Percentiles rank a stretch among this genome's conserved stretches.
Conservation (phyloP, 2,888 invertebrate genomes). For the Morinoia aosen region DNA sequence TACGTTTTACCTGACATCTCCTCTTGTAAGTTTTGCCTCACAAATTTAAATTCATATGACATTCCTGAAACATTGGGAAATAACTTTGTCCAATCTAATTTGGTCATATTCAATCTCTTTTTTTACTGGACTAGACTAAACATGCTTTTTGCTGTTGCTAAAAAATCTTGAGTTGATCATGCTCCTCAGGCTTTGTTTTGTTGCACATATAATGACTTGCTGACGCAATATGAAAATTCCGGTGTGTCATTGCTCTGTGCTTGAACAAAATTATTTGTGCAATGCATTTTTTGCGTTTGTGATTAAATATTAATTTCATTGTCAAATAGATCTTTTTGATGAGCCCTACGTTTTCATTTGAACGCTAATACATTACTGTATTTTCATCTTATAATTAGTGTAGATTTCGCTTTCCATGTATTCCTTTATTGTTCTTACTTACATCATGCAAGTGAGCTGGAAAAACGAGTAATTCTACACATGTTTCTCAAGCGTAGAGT, state of each 20-base stretch:
- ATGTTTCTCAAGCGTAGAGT: no score
- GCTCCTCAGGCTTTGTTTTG: background rate
- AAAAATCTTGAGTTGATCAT: background rate
- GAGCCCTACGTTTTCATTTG: background rate
- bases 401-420: background rate
- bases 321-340: background rate
- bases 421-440: background rate
- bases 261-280: background rate
- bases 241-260: background rate
- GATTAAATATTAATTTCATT: background rate
- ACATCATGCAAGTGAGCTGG: no score
- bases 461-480: no score
- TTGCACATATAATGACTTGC: background rate
- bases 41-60: no score
- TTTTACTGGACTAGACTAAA: no score
- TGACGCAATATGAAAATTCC: background rate
- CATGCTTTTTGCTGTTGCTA: no score
- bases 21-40: no score
- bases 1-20: no score
- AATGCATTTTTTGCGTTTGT: background rate
- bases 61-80: no score
- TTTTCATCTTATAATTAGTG: background rate
- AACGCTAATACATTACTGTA: background rate
- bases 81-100: no score
- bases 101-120: no score